phyloP scores from a whole-genome alignment of 2,888 invertebrate species.

The Callyntrura sp. region DNA sequence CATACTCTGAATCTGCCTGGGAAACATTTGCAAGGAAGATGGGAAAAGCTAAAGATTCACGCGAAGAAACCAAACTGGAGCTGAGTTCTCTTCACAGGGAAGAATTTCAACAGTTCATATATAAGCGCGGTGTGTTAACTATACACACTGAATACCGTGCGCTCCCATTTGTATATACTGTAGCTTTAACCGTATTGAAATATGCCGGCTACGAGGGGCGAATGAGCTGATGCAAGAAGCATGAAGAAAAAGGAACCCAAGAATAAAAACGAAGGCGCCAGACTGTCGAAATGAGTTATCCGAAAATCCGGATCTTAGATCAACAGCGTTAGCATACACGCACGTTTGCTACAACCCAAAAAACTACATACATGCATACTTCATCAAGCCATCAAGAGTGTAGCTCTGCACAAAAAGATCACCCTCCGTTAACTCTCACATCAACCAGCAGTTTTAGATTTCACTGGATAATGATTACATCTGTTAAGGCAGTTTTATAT shows the following conservation, averaged over 20 bases:
- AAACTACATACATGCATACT: slow-evolving; percentile 1
- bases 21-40: slow-evolving; percentile 35
- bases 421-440: background rate
- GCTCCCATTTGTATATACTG: background rate
- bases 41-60: slow-evolving; percentile 33
- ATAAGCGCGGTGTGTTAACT: slow-evolving; percentile 13
- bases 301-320: slow-evolving; percentile 83
- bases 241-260: slow-evolving; percentile 74
- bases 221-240: slow-evolving; percentile 79
- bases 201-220: slow-evolving; percentile 74
- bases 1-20: background rate
- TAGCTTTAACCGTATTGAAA: slow-evolving; percentile 22
- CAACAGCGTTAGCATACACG: slow-evolving; percentile 65
- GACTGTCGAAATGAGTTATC: slow-evolving; percentile 84
- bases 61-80: slow-evolving; percentile 12
- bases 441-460: too few species aligned
- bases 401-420: slow-evolving; percentile 10
- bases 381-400: slow-evolving; percentile 35
- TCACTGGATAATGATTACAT: too few species aligned
- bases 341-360: slow-evolving; percentile 33
- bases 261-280: slow-evolving; percentile 84
- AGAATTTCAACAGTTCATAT: slow-evolving; percentile 35
- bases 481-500: too few species aligned
- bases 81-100: slow-evolving; percentile 48
- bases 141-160: background rate